These are phyloP conservation scores for Polypterus bichir DNA, from an alignment of 2,113 vertebrate genomes.

Conservation along the genomic window DNA sequence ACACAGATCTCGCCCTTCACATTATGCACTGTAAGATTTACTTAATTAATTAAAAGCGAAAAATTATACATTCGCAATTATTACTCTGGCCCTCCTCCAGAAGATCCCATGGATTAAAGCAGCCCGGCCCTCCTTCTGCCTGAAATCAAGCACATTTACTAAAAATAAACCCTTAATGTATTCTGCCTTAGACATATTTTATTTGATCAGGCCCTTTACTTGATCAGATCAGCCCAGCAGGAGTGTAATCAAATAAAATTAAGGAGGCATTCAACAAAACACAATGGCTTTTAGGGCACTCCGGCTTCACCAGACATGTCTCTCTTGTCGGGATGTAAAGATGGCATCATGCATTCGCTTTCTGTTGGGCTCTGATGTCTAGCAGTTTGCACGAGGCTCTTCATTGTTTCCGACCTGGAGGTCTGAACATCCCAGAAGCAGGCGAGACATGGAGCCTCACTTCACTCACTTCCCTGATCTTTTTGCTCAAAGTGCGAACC, in stretches of 20 bases:
- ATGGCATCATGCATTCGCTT: too few relatives aligned
- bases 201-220: background rate
- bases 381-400: background rate
- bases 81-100: background rate
- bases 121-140: background rate
- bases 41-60: constrained; percentile 1
- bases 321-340: too few relatives aligned
- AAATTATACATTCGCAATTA: constrained; percentile 1
- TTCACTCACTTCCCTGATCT: too few relatives aligned
- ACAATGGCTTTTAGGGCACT: background rate
- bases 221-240: background rate
- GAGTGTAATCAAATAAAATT: background rate
- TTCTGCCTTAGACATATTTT: background rate
- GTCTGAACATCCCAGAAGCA: too few relatives aligned
- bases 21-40: background rate
- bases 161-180: background rate
- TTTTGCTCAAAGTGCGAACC: too few relatives aligned
- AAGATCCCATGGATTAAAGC: background rate
- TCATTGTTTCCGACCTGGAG: too few relatives aligned
- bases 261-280: background rate
- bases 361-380: background rate
- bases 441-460: too few relatives aligned
- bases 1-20: background rate
- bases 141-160: background rate
- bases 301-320: too few relatives aligned